Conservation (phyloP, 1,140 invertebrate species). For the Panagrolaimus sp. region DNA sequence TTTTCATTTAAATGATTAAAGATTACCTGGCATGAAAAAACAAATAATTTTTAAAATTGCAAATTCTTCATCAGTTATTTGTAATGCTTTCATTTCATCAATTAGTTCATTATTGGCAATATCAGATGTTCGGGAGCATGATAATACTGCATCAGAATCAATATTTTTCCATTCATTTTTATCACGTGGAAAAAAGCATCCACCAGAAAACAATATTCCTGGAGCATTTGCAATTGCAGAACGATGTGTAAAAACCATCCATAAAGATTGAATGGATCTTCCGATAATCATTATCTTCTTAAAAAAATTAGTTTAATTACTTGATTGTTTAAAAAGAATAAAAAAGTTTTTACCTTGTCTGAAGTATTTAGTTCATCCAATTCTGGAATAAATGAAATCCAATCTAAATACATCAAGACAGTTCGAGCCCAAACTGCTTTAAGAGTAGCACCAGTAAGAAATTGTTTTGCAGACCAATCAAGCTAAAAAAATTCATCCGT, state of each 20-base stretch:
- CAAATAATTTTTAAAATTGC: slow-evolving; percentile 33
- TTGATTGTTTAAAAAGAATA: background rate
- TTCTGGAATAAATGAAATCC: slow-evolving; percentile 9
- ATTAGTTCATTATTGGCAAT: background rate
- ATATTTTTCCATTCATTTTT: background rate
- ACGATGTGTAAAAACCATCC: slow-evolving; percentile 1
- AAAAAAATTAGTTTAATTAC: background rate
- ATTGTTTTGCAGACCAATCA: background rate
- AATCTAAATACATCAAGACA: background rate
- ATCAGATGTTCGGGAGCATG: background rate
- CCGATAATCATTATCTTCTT: background rate
- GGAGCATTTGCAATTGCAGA: background rate
- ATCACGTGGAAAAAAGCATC: slow-evolving; percentile 9
- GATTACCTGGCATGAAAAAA: slow-evolving; percentile 33
- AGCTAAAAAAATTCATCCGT: background rate
- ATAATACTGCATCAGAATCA: background rate
- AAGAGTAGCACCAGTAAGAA: background rate
- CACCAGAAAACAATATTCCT: slow-evolving; percentile 1
- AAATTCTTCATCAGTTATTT: slow-evolving; percentile 28
- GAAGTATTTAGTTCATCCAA: background rate
- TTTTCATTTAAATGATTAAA: background rate
- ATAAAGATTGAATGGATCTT: slow-evolving; percentile 1
- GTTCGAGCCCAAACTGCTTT: slow-evolving; percentile 3
- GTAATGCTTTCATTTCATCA: slow-evolving; percentile 8
- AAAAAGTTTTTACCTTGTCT: background rate